These are phyloP conservation scores for Dicentrarchus labrax DNA, from an alignment of 2,113 vertebrate species.

Conservation along the genomic window DNA sequence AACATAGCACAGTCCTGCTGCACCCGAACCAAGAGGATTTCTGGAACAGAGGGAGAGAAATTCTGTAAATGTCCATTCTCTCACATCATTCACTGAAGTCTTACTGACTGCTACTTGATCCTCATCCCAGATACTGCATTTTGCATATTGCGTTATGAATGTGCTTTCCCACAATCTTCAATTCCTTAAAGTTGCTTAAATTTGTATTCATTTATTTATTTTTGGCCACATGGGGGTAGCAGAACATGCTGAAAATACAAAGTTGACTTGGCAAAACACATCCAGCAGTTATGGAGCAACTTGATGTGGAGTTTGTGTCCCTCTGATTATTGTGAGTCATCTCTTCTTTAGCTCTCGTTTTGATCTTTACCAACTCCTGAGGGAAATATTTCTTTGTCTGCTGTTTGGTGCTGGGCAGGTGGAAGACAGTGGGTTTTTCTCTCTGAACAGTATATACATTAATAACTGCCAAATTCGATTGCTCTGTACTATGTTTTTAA, in stretches of 20 bases:
- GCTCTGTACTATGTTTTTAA: neutral
- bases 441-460: neutral
- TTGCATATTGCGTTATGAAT: neutral
- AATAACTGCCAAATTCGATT: neutral
- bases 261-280: neutral
- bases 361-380: too few relatives aligned
- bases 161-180: neutral
- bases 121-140: neutral
- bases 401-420: too few relatives aligned
- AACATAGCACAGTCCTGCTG: conserved; percentile 52
- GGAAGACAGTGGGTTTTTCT: too few relatives aligned
- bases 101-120: too few relatives aligned
- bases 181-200: neutral
- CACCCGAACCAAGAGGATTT: conserved; percentile 6
- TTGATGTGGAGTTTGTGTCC: too few relatives aligned
- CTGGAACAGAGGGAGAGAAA: conserved; percentile 34
- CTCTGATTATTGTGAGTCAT: too few relatives aligned
- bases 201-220: neutral
- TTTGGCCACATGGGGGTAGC: neutral
- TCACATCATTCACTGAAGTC: neutral
- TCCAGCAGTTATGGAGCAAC: neutral
- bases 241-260: neutral
- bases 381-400: too few relatives aligned
- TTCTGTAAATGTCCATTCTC: neutral
- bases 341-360: neutral